Conservation (phyloP, 2,797 vertebrate genomes). For the Sebastes trivittatus region DNA sequence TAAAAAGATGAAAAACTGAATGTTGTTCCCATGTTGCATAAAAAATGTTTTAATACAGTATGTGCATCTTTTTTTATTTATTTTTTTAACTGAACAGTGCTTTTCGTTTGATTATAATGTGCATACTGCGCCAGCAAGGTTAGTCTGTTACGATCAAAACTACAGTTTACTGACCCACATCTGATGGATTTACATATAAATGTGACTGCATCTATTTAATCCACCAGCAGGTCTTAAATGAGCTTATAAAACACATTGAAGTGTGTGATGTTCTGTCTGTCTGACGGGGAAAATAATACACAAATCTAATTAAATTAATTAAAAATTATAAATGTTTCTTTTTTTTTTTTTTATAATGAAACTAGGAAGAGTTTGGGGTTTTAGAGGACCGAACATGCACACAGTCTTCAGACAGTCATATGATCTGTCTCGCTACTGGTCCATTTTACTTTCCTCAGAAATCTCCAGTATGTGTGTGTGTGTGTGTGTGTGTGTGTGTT, state of each 20-base stretch:
- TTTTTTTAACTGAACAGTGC: neutral
- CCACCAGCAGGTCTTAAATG: conserved; percentile 19
- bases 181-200: conserved; percentile 5
- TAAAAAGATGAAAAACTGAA: conserved; percentile 15
- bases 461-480: conserved; percentile 12
- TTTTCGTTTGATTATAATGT: conserved; percentile 14
- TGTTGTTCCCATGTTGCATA: conserved; percentile 65
- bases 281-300: neutral
- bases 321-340: conserved; percentile 1
- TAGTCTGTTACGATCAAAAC: conserved; percentile 9
- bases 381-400: conserved; percentile 39
- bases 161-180: conserved; percentile 9
- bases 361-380: conserved; percentile 14
- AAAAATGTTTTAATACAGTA: conserved; percentile 21
- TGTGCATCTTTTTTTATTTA: conserved; percentile 1
- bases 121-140: conserved; percentile 32
- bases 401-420: conserved; percentile 39
- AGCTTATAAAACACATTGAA: conserved; percentile 13
- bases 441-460: conserved; percentile 32
- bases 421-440: conserved; percentile 48
- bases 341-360: neutral
- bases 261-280: conserved; percentile 3
- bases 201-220: neutral
- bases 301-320: conserved; percentile 20
- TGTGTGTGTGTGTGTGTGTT: neutral